Conservation (phyloP, 1,140 invertebrate species). For the Lysiphlebus fabarum region DNA sequence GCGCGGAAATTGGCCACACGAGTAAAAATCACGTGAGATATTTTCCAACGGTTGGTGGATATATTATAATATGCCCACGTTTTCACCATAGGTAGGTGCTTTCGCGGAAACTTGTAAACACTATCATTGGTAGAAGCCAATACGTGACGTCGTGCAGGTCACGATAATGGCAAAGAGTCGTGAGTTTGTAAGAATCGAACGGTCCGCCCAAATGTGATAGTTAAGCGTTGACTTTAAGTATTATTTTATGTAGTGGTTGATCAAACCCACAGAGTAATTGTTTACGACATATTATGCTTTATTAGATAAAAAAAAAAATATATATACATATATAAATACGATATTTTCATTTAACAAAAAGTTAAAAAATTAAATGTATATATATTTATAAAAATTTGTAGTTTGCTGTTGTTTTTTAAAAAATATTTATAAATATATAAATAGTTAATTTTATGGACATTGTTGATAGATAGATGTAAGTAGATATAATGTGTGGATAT, state of each 20-base stretch:
- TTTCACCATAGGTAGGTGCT: constrained; percentile 29
- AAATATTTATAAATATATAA: not conserved
- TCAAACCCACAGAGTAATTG: too few relatives aligned
- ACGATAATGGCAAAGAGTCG: constrained; percentile 20
- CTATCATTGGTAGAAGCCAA: constrained; percentile 32
- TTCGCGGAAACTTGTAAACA: constrained; percentile 38
- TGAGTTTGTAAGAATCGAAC: constrained; percentile 20
- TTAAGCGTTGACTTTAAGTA: constrained; percentile 7
- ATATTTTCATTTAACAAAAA: too few relatives aligned
- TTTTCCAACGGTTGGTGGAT: constrained; percentile 21
- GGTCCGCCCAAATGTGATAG: constrained; percentile 23
- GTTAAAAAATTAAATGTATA: too few relatives aligned
- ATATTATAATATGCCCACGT: constrained; percentile 30
- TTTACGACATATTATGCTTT: too few relatives aligned
- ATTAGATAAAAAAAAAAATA: too few relatives aligned
- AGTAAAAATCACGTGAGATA: constrained; percentile 35
- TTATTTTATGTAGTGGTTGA: too few relatives aligned
- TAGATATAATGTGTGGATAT: too few relatives aligned
- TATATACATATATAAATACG: too few relatives aligned
- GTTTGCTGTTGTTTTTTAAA: not conserved
- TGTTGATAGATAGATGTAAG: too few relatives aligned
- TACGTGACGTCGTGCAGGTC: constrained; percentile 26
- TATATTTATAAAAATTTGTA: too few relatives aligned
- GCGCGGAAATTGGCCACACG: constrained; percentile 33
- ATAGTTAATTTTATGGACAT: too few relatives aligned